phyloP scores from a whole-genome alignment of 2,113 vertebrate genomes.

The Anas platyrhynchos region DNA sequence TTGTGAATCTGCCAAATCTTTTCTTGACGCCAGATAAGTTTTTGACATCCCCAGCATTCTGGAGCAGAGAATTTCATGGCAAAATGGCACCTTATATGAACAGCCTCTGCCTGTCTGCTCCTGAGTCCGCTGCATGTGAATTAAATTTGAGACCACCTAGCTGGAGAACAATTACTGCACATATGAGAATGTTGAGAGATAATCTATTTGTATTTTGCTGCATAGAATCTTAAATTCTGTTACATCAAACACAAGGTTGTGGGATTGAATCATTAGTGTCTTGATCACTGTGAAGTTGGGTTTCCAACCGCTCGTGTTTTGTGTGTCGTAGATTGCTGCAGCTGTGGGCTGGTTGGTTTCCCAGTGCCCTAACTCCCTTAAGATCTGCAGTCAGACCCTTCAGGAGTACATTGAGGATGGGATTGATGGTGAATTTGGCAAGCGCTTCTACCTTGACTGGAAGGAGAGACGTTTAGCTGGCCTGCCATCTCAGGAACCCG shows the following conservation, averaged over 20 bases:
- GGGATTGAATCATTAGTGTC: background rate
- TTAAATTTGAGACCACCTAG: background rate
- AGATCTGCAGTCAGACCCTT: constrained; percentile 86
- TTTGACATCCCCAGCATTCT: background rate
- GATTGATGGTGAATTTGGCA: constrained; percentile 82
- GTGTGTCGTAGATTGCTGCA: constrained; percentile 74
- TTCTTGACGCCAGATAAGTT: background rate
- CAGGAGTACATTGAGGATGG: constrained; percentile 85
- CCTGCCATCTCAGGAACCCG: constrained; percentile 82
- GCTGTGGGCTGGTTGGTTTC: constrained; percentile 87
- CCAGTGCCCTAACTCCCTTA: constrained; percentile 72
- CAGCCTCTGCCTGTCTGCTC: background rate
- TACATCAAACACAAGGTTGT: fast-evolving
- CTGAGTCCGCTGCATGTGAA: background rate
- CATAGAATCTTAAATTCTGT: background rate
- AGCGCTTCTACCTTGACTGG: constrained; percentile 81
- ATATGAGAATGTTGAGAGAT: background rate
- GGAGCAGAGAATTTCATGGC: background rate
- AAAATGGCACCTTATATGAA: background rate
- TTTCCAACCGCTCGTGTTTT: background rate
- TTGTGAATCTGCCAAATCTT: background rate
- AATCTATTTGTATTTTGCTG: background rate
- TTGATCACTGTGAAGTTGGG: background rate
- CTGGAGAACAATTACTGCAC: background rate
- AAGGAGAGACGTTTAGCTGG: constrained; percentile 75